Evolutionary conservation across 2,797 vertebrate species (phyloP).

Genomic region (Falco rusticolus): DNA sequence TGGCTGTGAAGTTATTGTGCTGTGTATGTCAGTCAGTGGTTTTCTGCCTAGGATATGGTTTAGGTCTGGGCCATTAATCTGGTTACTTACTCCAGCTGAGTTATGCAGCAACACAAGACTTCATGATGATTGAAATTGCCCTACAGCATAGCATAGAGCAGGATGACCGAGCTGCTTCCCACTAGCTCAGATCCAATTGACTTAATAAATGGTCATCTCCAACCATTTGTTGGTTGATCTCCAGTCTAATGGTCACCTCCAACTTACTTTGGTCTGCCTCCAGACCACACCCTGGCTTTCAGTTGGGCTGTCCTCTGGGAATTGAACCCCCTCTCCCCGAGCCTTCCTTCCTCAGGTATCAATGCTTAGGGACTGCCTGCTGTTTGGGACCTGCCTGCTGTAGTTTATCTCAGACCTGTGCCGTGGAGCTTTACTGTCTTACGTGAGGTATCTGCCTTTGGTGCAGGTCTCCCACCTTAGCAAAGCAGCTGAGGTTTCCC

Average conservation of each 20-base stretch:
- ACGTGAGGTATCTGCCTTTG: not conserved
- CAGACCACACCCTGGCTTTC: not conserved
- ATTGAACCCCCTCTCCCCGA: not conserved
- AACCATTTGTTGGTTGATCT: too few species aligned
- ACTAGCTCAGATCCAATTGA: not conserved
- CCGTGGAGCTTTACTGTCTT: not conserved
- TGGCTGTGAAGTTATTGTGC: slow-evolving; percentile 53
- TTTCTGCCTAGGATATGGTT: slow-evolving; percentile 41
- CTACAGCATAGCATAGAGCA: not conserved
- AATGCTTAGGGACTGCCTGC: not conserved
- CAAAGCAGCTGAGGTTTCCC: not conserved
- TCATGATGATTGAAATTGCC: slow-evolving; percentile 32
- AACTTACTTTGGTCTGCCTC: not conserved
- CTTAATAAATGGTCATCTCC: not conserved
- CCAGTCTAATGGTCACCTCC: not conserved
- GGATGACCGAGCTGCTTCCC: not conserved
- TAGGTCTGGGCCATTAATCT: slow-evolving; percentile 44
- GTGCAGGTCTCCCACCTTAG: not conserved
- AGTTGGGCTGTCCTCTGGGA: not conserved
- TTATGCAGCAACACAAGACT: slow-evolving; percentile 13
- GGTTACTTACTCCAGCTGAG: slow-evolving; percentile 42
- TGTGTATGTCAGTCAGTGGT: slow-evolving; percentile 13
- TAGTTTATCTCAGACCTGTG: not conserved
- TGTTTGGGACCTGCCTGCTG: not conserved
- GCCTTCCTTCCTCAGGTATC: not conserved